Evolutionary conservation across 2,888 invertebrate genomes (phyloP), one percentile per base, ranked within the genome.

Genomic region (Quadroppia sp.): DNA sequence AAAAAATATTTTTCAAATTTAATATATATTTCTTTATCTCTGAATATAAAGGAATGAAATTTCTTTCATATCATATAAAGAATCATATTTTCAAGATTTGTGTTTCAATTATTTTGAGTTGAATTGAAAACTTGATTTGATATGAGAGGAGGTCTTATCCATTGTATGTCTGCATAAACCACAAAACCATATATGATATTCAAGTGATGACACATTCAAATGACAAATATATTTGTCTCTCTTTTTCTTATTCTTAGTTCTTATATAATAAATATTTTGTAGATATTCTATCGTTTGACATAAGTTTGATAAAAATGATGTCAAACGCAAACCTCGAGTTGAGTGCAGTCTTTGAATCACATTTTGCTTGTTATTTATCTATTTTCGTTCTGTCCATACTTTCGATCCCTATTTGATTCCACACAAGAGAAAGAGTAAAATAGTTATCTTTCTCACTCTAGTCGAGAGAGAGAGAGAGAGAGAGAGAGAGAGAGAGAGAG

Each of bases 261-360:
- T 9, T 23, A 25, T 50, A 50, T 50, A 50, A 4, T n/a, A n/a
- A 20, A n/a, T 50, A 7, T 17, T 50, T n/a, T n/a, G n/a, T n/a
- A n/a, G n/a, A n/a, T n/a, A n/a, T n/a, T n/a, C n/a, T 45, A n/a
- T 13, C 7, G 23, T 53, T 53, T 53, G 53, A 53, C 53, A 53
- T 53, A 53, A 53, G 53, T 25, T 23, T 53, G 25, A 25, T 53
- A 61, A 32, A 61, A 61, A 32, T 61, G 32, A 61, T 61, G n/a
- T 61, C 30, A 61, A 61, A 61, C 17, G 32, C 32, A 32, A 32
- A 32, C 30, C 36, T 11, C 2, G 32, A 53, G 32, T 50, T 50
- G 20, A 20, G 20, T n/a, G 20, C 20, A 20, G 50, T 11, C 6
- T 13, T 53, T 28, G 61, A 32, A 61, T 61, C 61, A 61, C 32